Conservation (phyloP, 2,797 vertebrate species). For the Sarcophilus harrisii region DNA sequence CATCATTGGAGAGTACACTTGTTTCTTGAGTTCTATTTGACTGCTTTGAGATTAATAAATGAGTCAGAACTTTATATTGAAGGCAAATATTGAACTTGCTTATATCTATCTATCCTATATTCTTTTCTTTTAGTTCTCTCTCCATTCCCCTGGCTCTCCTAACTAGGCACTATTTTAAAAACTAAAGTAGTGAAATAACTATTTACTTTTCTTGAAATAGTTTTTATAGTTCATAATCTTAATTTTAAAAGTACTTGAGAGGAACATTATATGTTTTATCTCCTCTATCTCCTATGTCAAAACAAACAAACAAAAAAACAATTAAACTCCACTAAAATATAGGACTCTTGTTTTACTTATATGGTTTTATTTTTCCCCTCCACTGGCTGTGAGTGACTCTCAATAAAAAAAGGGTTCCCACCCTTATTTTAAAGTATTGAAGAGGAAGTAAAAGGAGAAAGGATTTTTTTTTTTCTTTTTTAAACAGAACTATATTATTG, state of each 20-base stretch:
- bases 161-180: neutral
- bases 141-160: neutral
- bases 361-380: neutral
- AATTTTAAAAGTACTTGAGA: neutral
- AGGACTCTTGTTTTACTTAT: neutral
- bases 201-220: neutral
- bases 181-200: neutral
- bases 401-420: neutral
- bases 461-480: conserved; percentile 30
- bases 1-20: neutral
- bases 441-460: conserved; percentile 70
- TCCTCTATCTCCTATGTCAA: neutral
- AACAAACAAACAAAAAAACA: neutral
- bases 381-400: conserved; percentile 6
- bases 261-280: neutral
- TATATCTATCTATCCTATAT: neutral
- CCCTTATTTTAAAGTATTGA: conserved; percentile 35
- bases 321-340: neutral
- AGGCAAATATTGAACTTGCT: neutral
- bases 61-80: neutral
- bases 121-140: neutral
- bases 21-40: neutral
- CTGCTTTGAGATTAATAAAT: neutral
- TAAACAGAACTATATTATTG: conserved; percentile 45
- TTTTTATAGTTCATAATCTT: too few species aligned